Evolutionary conservation across 2,888 invertebrate genomes (phyloP), one percentile per base, ranked within the genome.

Genomic region (Perithous albicinctus): DNA sequence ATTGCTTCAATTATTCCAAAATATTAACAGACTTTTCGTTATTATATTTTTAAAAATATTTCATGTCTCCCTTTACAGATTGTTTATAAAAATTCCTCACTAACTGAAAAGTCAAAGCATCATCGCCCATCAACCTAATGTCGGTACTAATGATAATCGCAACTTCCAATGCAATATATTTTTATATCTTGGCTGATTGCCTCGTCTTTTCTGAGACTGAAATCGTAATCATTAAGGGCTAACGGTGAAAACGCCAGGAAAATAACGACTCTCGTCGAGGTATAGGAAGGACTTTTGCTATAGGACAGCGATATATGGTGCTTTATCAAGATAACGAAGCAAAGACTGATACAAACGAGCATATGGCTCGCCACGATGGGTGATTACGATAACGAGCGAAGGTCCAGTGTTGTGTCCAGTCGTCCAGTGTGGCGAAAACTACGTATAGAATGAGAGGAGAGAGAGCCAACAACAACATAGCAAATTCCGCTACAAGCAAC

Each of bases 281-380:
- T 23, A 15, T 29, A 29, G n/a, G 35, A 12, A 26, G 32, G 32
- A 29, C 18, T 10, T 41, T n/a, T n/a, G 38, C n/a, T n/a, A 59
- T 43, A 15, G 75, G 12, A 59, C 54, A 46, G n/a, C n/a, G n/a
- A n/a, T n/a, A n/a, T n/a, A 41, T 32, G 20, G 10, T 12, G 64
- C 59, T 76, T 76, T 20, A 76, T 76, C 67, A 38, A 67, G 67
- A 76, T 76, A 76, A 76, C 59, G 76, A 76, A 76, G 26, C 75
- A 23, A 29, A 35, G 67, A 76, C 67, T 48, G 67, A 67, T 76
- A 59, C 76, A 67, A 76, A 59, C 67, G 76, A 76, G 67, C 76
- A 48, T 67, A 67, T 48, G 67, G 48, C 46, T 43, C 41, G 38
- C 43, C 56, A 48, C 43, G 67, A 76, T 76, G 23, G 67, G 56